A percentile compares a stretch with the other conserved stretches of the same genome.
phyloP scores from a whole-genome alignment of 2,888 invertebrate species.

The Agrypnus murinus region DNA sequence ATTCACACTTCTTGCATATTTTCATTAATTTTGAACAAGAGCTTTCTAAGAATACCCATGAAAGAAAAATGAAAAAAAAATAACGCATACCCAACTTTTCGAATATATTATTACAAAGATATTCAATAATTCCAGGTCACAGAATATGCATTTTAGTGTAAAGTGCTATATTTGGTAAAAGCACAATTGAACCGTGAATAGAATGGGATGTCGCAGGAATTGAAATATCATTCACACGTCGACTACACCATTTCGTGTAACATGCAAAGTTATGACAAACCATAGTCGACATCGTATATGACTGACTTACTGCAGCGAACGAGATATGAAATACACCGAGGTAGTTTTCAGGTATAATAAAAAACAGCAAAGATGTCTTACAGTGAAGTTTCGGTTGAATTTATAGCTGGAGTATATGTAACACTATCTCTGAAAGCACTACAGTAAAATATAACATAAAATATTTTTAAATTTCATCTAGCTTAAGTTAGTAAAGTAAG shows the following conservation, averaged over 20 bases:
- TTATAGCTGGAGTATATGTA: slow-evolving; percentile 5
- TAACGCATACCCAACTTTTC: background rate
- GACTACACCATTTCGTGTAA: slow-evolving; percentile 19
- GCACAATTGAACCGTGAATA: slow-evolving; percentile 44
- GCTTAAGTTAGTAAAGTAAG: too few species aligned
- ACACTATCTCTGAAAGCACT: background rate
- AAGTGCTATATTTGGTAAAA: slow-evolving; percentile 31
- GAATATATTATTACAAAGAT: slow-evolving; percentile 21
- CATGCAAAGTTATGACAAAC: background rate
- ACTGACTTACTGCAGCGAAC: slow-evolving; percentile 21
- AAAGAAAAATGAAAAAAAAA: too few species aligned
- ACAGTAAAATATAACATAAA: background rate
- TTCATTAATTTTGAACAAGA: too few species aligned
- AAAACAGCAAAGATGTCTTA: slow-evolving; percentile 8
- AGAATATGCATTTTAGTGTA: slow-evolving; percentile 27
- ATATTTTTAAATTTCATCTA: too few species aligned
- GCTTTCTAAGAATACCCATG: too few species aligned
- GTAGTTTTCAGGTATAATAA: slow-evolving; percentile 17
- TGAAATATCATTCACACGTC: slow-evolving; percentile 48
- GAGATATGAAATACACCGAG: slow-evolving; percentile 23
- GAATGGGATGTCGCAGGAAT: slow-evolving; percentile 44
- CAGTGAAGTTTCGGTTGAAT: slow-evolving; percentile 14
- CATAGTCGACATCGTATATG: slow-evolving; percentile 5
- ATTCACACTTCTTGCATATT: too few species aligned
- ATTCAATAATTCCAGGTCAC: slow-evolving; percentile 31